Conservation (phyloP, 1,140 invertebrate genomes). For the Meloidogyne floridensis region DNA sequence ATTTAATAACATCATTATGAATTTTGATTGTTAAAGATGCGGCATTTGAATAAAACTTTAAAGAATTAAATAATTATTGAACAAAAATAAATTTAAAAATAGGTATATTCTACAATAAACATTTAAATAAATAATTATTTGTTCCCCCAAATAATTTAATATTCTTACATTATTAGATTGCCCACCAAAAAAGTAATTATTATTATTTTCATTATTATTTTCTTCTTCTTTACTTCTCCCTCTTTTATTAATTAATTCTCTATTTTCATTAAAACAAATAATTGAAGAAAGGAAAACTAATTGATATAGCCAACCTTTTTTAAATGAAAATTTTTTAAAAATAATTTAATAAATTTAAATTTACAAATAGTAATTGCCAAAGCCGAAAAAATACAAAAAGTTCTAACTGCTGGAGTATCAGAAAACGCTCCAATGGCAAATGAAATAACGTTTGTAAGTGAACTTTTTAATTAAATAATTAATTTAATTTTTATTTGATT, state of each 20-base stretch:
- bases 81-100: not conserved
- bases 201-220: not conserved
- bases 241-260: constrained; percentile 17
- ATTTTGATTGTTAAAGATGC: constrained; percentile 17
- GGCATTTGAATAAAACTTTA: not conserved
- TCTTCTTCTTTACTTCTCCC: too few relatives aligned
- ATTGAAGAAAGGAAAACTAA: constrained; percentile 88
- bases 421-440: constrained; percentile 90
- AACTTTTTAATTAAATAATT: constrained; percentile 33
- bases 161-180: not conserved
- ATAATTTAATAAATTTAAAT: constrained; percentile 69
- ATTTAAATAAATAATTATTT: too few relatives aligned
- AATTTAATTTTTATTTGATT: not conserved
- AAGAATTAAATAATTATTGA: not conserved
- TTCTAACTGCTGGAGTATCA: constrained; percentile 84
- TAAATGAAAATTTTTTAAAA: not conserved
- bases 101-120: too few relatives aligned
- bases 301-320: constrained; percentile 73
- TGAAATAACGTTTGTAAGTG: constrained; percentile 91
- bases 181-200: not conserved
- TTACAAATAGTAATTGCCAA: constrained; percentile 83
- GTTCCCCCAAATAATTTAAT: too few relatives aligned
- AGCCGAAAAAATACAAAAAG: constrained; percentile 83
- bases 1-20: constrained; percentile 46
- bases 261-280: constrained; percentile 76